phyloP scores from a whole-genome alignment of 2,888 invertebrate species.

The Ctenicera cuprea region DNA sequence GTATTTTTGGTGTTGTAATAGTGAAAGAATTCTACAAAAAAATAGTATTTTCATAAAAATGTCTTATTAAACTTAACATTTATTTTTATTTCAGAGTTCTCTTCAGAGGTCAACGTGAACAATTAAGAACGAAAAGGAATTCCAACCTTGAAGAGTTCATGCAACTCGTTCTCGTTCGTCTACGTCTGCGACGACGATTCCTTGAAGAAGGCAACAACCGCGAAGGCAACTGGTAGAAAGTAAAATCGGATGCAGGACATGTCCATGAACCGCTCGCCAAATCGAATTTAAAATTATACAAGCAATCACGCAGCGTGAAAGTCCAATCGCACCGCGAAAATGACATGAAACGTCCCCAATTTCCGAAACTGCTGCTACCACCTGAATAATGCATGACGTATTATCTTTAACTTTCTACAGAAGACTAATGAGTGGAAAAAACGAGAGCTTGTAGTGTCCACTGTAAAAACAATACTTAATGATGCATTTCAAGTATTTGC shows the following conservation, averaged over 20 bases:
- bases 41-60: no score
- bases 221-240: conserved; percentile 38
- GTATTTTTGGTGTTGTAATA: no score
- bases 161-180: not conserved
- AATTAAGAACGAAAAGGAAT: conserved; percentile 4
- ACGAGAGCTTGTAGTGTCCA: no score
- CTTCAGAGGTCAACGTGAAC: not conserved
- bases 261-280: conserved; percentile 13
- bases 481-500: not conserved
- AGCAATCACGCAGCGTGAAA: not conserved
- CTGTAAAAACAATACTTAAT: not conserved
- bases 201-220: conserved; percentile 25
- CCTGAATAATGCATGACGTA: not conserved
- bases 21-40: no score
- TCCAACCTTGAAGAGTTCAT: conserved; percentile 37
- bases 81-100: not conserved
- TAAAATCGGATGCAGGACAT: conserved; percentile 13
- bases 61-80: not conserved
- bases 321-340: conserved; percentile 5
- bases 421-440: no score
- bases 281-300: not conserved
- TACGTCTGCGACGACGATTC: not conserved
- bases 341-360: not conserved
- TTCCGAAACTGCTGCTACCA: not conserved
- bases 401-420: not conserved